Evolutionary conservation across 2,113 vertebrate genomes (phyloP), one percentile per base, ranked within the genome.

Genomic region (Petromus typicus): DNA sequence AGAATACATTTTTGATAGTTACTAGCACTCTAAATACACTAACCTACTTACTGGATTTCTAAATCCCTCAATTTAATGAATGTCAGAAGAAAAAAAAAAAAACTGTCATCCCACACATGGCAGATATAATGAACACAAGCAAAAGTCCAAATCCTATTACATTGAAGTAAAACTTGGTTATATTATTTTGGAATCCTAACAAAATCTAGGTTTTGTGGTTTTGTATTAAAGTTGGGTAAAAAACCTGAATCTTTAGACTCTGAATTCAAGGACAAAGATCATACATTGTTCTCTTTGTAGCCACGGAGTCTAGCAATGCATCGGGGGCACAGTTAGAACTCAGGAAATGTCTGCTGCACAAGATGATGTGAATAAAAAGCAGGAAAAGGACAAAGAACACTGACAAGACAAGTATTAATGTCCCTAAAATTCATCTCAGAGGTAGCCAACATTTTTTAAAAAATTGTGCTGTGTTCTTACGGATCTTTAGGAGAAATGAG

Each of bases 361-460:
- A 73, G 45, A 91, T n/a, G 32, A 75, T 23, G 9, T 30, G 37
- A 82, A 61, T 67, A 43, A 6, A 80, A 86, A 92, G 16, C 48
- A 86, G 22, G 30, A 37, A 84, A 93, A n/a, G 37, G 25, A 75
- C 79, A 79, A 18, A 79, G 32, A 43, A 23, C 27, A 76, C 57
- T 51, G 79, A 86, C 61, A 48, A 93, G 86, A 25, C 10, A 16
- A 73, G 32, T 17, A 71, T 54, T 83, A 37, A 34, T 43, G n/a
- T 51, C 88, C 34, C 63, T 17, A 5, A 34, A 63, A 69, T 22
- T 43, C 45, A 75, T 63, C 83, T 91, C 6, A 81, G 81, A 88
- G 37, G 59, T 57, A 94, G 16, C 37, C 90, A 94, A 40, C 80
- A 56, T 66, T 95, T 97, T 96, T 93, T 88, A 93, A 79, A 66